Base-by-base conservation (phyloP, 2,113 vertebrate species). In the Dunckerocampus dactyliophorus region DNA sequence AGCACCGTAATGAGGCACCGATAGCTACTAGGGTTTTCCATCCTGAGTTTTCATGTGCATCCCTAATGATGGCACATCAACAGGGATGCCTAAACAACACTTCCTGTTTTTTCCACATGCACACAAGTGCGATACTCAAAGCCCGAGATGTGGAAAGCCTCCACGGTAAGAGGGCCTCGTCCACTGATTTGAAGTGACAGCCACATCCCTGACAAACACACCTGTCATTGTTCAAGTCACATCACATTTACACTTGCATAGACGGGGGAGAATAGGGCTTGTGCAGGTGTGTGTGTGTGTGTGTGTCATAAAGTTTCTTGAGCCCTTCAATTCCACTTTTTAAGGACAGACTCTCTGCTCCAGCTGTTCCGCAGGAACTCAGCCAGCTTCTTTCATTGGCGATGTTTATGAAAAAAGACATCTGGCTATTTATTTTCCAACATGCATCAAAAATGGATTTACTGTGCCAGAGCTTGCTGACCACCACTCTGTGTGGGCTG, bases 201-300 rank as follows among this genome's bases (percentile, higher is more conserved):
- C 78, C 82, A 78, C 86, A 87, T 88, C 87, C 84, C 82, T 87
- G 86, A 89, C 86, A 89, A 88, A 89, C 84, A 85, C 87, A 89
- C 87, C 85, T 89, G 85, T 88, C 87, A 89, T 67, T 88, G 87
- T 85, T 80, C 79, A 69, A 87, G 87, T 89, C 87, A 88, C 85
- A 88, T 88, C 85, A 85, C 77, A 87, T 89, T 85, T 86, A 84
- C 80, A 75, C 64, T 82, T 79, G 47, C 66, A 59, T 62, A 76
- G 75, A 77, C 52, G 46, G 72, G 53, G 74, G 79, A 67, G 73
- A 63, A 73, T 47, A 37, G 58, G 69, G 67, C 76, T 28, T 83
- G 76, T 79, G 75, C 45, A 55, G 46, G 56, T 68, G 71, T 77
- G 67, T 67, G 51, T 64, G 63, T 69, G 65, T 51, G 59, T 67